Percentiles rank a stretch among this genome's conserved stretches.
Conservation (phyloP, 2,113 vertebrate genomes). For the Actinemys pallida region DNA sequence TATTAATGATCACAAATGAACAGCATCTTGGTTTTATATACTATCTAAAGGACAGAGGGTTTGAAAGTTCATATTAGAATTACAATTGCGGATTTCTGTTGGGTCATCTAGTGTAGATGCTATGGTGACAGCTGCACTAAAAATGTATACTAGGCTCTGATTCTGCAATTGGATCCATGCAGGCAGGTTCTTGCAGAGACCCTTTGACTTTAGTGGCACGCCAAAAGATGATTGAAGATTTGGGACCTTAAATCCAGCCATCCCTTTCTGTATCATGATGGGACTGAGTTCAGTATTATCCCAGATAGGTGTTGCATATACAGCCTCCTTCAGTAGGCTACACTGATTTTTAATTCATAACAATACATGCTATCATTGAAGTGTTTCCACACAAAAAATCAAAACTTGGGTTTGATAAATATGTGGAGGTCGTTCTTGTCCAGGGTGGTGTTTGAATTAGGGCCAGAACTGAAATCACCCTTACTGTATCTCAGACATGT, state of each 20-base stretch:
- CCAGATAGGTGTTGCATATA: neutral
- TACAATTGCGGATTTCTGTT: conserved; percentile 12
- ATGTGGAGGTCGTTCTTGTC: neutral
- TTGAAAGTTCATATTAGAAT: conserved; percentile 65
- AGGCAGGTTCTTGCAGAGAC: conserved; percentile 53
- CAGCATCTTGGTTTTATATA: conserved; percentile 50
- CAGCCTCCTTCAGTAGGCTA: neutral
- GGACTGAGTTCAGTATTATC: neutral
- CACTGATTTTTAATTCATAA: neutral
- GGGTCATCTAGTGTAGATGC: conserved; percentile 31
- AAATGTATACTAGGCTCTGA: conserved; percentile 38
- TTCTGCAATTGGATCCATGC: conserved; percentile 62
- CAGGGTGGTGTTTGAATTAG: neutral
- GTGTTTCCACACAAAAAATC: neutral
- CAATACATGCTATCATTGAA: neutral
- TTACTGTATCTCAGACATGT: neutral
- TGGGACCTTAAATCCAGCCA: neutral
- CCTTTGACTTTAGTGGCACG: conserved; percentile 54
- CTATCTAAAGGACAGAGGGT: conserved; percentile 68
- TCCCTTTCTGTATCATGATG: neutral
- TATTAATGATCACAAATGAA: conserved; percentile 45
- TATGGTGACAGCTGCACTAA: conserved; percentile 67
- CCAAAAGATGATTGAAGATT: conserved; percentile 13
- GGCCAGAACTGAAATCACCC: neutral
- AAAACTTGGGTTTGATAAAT: neutral